These are phyloP conservation scores for Pelosia muscerda DNA, from an alignment of 2,888 invertebrate genomes.

Conservation along the genomic window DNA sequence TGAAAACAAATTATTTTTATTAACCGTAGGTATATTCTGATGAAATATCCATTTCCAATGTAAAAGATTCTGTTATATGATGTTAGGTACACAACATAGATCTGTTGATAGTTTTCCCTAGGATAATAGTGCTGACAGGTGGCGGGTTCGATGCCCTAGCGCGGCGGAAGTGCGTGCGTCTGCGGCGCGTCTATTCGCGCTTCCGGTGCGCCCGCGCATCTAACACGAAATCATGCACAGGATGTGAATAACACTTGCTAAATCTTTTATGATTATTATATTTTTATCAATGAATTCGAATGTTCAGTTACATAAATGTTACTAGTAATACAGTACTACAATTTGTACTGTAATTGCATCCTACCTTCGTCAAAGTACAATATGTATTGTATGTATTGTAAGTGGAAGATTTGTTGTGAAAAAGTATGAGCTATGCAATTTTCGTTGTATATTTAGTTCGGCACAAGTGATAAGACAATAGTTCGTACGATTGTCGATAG, in stretches of 20 bases:
- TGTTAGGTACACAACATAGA: background rate
- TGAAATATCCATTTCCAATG: background rate
- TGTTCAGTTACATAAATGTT: background rate
- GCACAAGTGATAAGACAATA: no score
- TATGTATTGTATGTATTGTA: no score
- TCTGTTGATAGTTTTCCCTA: conserved; percentile 50
- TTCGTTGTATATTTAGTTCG: no score
- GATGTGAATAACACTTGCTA: conserved; percentile 53
- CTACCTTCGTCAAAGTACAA: no score
- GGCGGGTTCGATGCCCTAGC: conserved; percentile 78
- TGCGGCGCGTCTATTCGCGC: conserved; percentile 84
- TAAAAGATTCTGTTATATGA: background rate
- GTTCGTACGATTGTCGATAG: no score
- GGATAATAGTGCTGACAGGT: conserved; percentile 68
- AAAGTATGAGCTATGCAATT: no score
- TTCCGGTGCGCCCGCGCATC: conserved; percentile 76
- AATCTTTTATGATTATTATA: conserved; percentile 45
- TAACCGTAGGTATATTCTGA: no score
- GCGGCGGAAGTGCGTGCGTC: conserved; percentile 84
- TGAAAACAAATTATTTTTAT: no score
- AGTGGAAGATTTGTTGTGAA: no score
- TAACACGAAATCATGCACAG: conserved; percentile 63
- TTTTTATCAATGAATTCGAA: conserved; percentile 32
- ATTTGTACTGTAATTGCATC: no score
- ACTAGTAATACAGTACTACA: no score